Evolutionary conservation across 2,888 invertebrate genomes (phyloP).

Genomic region (Nineta flava): DNA sequence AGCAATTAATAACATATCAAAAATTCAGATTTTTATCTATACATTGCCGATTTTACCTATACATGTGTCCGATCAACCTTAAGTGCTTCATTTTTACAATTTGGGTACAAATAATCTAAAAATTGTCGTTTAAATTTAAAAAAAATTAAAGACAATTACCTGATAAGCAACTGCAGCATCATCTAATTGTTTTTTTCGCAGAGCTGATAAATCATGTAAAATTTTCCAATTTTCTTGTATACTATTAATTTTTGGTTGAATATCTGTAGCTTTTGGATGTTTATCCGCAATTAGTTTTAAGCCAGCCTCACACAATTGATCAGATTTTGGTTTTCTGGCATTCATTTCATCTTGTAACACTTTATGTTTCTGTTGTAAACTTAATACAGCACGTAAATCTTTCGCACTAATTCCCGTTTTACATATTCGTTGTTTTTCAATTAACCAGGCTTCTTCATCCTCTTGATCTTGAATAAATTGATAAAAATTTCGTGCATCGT

Average conservation of each 20-base stretch:
- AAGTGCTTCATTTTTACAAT: no score
- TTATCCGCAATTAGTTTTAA: constrained; percentile 58
- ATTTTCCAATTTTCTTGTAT: constrained; percentile 76
- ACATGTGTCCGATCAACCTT: no score
- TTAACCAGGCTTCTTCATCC: constrained; percentile 94
- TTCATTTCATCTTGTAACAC: constrained; percentile 79
- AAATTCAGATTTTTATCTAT: no score
- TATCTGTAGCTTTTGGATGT: constrained; percentile 68
- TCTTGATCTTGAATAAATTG: constrained; percentile 95
- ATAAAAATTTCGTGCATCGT: constrained; percentile 85
- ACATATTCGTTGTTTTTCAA: constrained; percentile 87
- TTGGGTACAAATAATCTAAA: no score
- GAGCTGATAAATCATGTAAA: constrained; percentile 66
- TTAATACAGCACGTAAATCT: constrained; percentile 78
- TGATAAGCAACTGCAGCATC: constrained; percentile 89
- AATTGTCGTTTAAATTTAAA: no score
- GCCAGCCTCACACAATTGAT: constrained; percentile 55
- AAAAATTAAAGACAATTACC: constrained; percentile 23
- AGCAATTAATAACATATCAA: no score
- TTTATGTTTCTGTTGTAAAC: constrained; percentile 85
- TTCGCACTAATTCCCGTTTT: constrained; percentile 86
- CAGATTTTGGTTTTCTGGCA: constrained; percentile 51
- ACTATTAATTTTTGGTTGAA: constrained; percentile 62
- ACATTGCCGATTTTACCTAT: no score
- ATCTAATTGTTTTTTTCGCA: constrained; percentile 58